Evolutionary conservation across 2,797 vertebrate genomes (phyloP).

Genomic region (Eupleurogrammus muticus): DNA sequence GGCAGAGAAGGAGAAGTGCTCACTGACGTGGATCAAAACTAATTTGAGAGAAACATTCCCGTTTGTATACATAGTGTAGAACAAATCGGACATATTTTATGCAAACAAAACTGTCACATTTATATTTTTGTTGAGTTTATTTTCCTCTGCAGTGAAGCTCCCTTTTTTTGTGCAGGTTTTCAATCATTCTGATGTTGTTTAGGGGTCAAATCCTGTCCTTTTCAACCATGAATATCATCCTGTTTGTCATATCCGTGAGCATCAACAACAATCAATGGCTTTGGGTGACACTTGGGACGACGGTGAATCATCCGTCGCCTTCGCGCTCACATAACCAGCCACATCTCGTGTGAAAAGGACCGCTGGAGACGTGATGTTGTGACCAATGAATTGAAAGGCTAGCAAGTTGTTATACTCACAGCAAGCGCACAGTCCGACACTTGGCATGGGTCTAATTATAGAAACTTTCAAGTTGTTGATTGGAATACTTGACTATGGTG

Average conservation of each 20-base stretch:
- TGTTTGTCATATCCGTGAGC: conserved; percentile 35
- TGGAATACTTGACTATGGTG: conserved; percentile 14
- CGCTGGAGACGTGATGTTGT: conserved; percentile 24
- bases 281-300: conserved; percentile 46
- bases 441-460: conserved; percentile 28
- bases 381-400: conserved; percentile 43
- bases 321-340: conserved; percentile 38
- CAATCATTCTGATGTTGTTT: neutral
- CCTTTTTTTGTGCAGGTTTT: neutral
- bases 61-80: too few relatives aligned
- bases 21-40: too few relatives aligned
- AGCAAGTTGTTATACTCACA: conserved; percentile 21
- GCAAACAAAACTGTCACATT: too few relatives aligned
- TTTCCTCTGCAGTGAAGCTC: conserved; percentile 5
- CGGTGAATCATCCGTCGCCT: conserved; percentile 53
- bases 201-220: conserved; percentile 29
- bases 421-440: conserved; percentile 1
- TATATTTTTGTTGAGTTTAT: neutral
- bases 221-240: conserved; percentile 35
- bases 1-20: too few relatives aligned
- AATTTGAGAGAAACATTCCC: too few relatives aligned
- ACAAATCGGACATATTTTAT: too few relatives aligned
- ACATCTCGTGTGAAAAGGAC: conserved; percentile 30
- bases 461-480: conserved; percentile 35
- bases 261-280: conserved; percentile 47